These are phyloP conservation scores for Trissoscelio sp. DNA, from an alignment of 2,888 invertebrate species.

Conservation along the genomic window DNA sequence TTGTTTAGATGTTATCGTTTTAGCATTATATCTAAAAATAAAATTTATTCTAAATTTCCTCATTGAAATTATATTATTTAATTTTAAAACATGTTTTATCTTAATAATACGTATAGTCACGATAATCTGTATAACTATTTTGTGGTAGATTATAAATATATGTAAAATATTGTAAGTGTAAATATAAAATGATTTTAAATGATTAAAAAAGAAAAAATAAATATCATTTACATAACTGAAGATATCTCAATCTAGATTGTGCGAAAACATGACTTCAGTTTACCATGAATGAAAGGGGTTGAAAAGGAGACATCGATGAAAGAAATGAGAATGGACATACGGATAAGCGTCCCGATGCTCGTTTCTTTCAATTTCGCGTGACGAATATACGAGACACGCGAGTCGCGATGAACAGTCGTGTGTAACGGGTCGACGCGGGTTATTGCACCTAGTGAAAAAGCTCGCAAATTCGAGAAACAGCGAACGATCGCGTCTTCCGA, in stretches of 20 bases:
- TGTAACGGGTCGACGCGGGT: conserved; percentile 30
- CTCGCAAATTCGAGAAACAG: conserved; percentile 44
- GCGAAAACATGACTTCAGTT: conserved; percentile 29
- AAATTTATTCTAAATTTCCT: no score
- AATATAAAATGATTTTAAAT: no score
- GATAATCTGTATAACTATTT: no score
- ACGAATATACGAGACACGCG: conserved; percentile 54
- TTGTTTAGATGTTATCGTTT: no score
- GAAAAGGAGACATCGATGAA: conserved; percentile 45
- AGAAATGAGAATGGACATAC: conserved; percentile 48
- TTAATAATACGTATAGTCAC: no score
- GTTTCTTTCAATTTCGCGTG: conserved; percentile 59
- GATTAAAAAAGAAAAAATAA: no score
- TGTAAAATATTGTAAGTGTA: no score
- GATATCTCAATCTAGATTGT: conserved; percentile 37
- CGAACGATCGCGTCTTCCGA: conserved; percentile 51
- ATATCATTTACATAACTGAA: neutral
- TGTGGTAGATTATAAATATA: no score
- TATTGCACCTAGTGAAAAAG: conserved; percentile 57
- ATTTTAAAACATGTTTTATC: no score
- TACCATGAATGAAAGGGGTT: conserved; percentile 41
- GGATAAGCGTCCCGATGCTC: conserved; percentile 27
- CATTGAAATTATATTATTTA: no score
- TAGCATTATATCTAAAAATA: no score
- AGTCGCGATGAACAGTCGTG: conserved; percentile 30